These are phyloP conservation scores for Sarcophilus harrisii DNA, from an alignment of 2,797 vertebrate species.

Conservation along the genomic window DNA sequence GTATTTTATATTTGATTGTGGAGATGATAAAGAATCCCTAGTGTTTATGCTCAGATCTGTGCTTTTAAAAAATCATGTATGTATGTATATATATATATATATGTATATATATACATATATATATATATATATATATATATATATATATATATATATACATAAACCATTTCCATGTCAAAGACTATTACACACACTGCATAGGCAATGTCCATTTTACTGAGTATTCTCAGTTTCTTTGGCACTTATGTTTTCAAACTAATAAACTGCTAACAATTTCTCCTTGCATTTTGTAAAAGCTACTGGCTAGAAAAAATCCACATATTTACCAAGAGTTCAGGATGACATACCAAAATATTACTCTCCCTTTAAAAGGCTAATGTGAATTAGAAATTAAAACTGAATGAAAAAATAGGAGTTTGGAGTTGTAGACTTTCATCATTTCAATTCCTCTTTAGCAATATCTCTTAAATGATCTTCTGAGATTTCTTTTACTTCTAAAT, in stretches of 20 bases:
- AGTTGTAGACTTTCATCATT: background rate
- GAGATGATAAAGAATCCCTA: background rate
- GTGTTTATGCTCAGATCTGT: background rate
- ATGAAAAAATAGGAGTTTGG: constrained; percentile 12
- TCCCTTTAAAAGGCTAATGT: constrained; percentile 12
- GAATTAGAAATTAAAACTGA: constrained; percentile 1
- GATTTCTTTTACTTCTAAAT: background rate
- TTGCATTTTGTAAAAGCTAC: background rate
- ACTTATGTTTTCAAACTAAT: background rate
- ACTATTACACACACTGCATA: background rate
- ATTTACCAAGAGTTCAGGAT: constrained; percentile 8
- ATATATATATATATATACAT: background rate
- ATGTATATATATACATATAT: too few relatives aligned
- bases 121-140: background rate
- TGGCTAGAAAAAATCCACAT: constrained; percentile 35
- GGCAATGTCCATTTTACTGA: background rate
- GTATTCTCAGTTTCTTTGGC: background rate
- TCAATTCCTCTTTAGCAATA: background rate
- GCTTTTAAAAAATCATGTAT: background rate
- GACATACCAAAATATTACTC: background rate
- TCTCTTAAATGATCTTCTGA: background rate
- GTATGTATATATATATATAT: too few relatives aligned
- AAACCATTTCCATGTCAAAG: background rate
- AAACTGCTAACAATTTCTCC: constrained; percentile 6
- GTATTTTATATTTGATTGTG: background rate